phyloP scores from a whole-genome alignment of 2,888 invertebrate species.

The Cactoblastis cactorum region DNA sequence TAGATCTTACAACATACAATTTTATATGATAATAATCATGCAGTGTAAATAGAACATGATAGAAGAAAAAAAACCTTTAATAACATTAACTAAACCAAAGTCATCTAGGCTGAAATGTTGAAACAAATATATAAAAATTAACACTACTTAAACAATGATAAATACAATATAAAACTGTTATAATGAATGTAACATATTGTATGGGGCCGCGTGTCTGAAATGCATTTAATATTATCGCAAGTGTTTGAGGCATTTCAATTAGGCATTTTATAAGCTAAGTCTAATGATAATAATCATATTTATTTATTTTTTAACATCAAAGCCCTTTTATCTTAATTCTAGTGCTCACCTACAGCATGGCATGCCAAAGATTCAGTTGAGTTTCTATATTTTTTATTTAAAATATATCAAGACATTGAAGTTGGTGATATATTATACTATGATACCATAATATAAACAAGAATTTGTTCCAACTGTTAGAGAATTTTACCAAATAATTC shows the following conservation, averaged over 20 bases:
- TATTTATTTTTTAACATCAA: neutral
- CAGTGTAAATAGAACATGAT: slow-evolving; percentile 17
- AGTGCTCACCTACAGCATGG: neutral
- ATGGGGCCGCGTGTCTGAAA: neutral
- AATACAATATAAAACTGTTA: neutral
- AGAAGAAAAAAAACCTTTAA: slow-evolving; percentile 15
- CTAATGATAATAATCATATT: neutral
- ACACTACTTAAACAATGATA: neutral
- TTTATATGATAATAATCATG: slow-evolving; percentile 21
- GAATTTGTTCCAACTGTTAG: neutral
- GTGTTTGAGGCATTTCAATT: slow-evolving; percentile 25
- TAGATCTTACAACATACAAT: slow-evolving; percentile 41
- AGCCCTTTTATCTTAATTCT: neutral
- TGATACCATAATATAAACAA: too few species aligned
- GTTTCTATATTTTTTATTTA: too few species aligned
- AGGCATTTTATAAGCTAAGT: slow-evolving; percentile 26
- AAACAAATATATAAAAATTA: neutral
- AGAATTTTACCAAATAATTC: neutral
- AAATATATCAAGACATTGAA: too few species aligned
- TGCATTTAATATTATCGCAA: slow-evolving; percentile 19
- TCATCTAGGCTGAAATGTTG: slow-evolving; percentile 4
- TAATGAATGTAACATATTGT: neutral
- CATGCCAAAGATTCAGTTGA: neutral
- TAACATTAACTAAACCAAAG: slow-evolving; percentile 14
- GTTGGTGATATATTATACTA: too few species aligned